Percentiles rank a stretch among this genome's conserved stretches.
phyloP scores from a whole-genome alignment of 2,797 vertebrate genomes.

The Xerus rutilus region DNA sequence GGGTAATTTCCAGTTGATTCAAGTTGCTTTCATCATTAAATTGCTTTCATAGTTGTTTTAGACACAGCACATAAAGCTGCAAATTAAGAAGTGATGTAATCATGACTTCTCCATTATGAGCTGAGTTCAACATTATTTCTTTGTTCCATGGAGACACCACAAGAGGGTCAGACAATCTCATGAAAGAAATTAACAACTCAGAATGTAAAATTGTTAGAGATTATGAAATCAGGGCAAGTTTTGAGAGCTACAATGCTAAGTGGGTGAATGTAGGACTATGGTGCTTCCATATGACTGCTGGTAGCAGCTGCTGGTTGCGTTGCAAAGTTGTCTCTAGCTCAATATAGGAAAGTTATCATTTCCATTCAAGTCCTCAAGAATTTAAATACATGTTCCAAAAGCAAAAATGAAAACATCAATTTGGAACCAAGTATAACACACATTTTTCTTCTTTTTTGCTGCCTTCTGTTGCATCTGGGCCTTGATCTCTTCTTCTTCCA shows the following conservation, averaged over 20 bases:
- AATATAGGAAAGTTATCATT: conserved; percentile 66
- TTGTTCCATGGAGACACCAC: neutral
- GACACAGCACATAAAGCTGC: neutral
- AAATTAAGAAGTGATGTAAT: neutral
- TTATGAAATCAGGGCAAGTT: neutral
- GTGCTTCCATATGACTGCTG: neutral
- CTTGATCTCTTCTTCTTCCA: neutral
- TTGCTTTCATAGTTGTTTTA: neutral
- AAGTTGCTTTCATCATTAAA: neutral
- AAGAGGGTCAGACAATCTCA: neutral
- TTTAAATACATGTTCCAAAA: conserved; percentile 74
- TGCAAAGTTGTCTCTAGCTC: neutral
- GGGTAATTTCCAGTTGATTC: neutral
- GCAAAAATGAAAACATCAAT: conserved; percentile 75
- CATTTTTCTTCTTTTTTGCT: neutral
- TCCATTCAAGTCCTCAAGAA: conserved; percentile 66
- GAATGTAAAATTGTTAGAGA: neutral
- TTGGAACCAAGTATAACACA: conserved; percentile 62
- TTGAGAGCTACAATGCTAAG: neutral
- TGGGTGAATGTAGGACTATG: neutral
- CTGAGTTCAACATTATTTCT: neutral
- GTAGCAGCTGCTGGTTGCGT: conserved; percentile 23
- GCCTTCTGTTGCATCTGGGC: neutral
- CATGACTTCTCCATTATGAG: neutral
- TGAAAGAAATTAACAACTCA: neutral